A percentile compares a stretch with the other conserved stretches of the same genome.
These are phyloP conservation scores for Coenonympha glycerion DNA, from an alignment of 2,888 invertebrate genomes.

Conservation along the genomic window DNA sequence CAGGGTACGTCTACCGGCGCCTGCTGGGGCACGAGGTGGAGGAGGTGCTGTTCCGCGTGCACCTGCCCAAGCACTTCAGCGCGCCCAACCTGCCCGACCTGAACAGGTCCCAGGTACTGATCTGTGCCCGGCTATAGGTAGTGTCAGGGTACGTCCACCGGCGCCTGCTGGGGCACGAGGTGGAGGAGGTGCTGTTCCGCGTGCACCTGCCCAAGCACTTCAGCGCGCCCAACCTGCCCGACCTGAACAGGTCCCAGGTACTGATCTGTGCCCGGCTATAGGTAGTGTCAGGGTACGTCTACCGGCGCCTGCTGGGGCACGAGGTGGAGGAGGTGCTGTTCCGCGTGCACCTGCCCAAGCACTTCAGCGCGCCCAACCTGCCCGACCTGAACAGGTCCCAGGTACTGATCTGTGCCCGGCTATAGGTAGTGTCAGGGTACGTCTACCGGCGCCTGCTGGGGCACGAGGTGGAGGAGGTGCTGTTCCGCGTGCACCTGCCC, in stretches of 20 bases:
- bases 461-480: slow-evolving; percentile 93
- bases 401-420: slow-evolving; percentile 46
- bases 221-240: slow-evolving; percentile 97
- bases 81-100: slow-evolving; percentile 98
- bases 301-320: slow-evolving; percentile 95
- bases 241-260: slow-evolving; percentile 96
- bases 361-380: slow-evolving; percentile 97
- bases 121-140: neutral
- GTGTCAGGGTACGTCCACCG: slow-evolving; percentile 99
- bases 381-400: slow-evolving; percentile 99
- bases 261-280: neutral
- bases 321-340: slow-evolving; percentile 95
- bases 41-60: slow-evolving; percentile 92
- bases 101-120: slow-evolving; percentile 90
- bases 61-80: slow-evolving; percentile 96
- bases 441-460: slow-evolving; percentile 98
- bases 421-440: slow-evolving; percentile 88
- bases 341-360: slow-evolving; percentile 93
- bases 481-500: slow-evolving; percentile 93
- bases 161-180: slow-evolving; percentile 94
- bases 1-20: slow-evolving; percentile 97
- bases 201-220: slow-evolving; percentile 96
- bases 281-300: slow-evolving; percentile 96
- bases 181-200: slow-evolving; percentile 94
- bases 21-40: slow-evolving; percentile 96